Evolutionary conservation across 2,888 invertebrate species (phyloP), one percentile per base, ranked within the genome.

Genomic region (Choreutis nemorana): DNA sequence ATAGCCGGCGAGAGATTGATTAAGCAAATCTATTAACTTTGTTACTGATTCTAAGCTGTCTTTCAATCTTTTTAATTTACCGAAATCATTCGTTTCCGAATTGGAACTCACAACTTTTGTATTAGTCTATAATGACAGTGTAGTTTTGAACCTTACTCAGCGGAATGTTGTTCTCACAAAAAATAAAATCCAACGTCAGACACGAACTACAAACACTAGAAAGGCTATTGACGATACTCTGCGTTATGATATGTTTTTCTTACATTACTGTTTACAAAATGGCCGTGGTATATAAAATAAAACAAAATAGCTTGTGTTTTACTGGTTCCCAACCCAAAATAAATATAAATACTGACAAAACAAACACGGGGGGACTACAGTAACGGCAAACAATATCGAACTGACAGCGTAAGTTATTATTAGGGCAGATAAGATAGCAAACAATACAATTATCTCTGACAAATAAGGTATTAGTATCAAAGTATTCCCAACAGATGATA

Each of bases 401-500:
- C n/a, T n/a, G n/a, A n/a, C n/a, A n/a, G n/a, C n/a, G n/a, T n/a
- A n/a, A n/a, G 51, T 60, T 58, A 60, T 57, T 62, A 61, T 58
- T 52, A 33, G 35, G 46, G 44, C 41, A 49, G 72, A 75, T 75
- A 75, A 73, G 71, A 71, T 75, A 71, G n/a, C n/a, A n/a, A n/a
- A n/a, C n/a, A 56, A 64, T 70, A 70, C 66, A 72, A 65, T 68
- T 33, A 51, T 48, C 53, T 42, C 41, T 35, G 33, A 48, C 43
- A 53, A 57, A 50, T 43, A 49, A 45, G 36, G 37, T 45, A 37
- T 40, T 31, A 40, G 30, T n/a, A n/a, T 36, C 37, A 41, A n/a
- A n/a, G n/a, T n/a, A 44, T 40, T 49, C 52, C 50, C 48, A 45
- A 39, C 44, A 43, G 49, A 34, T 29, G 41, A 33, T 41, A 35